Evolutionary conservation across 2,113 vertebrate species (phyloP).

Genomic region (Cryptotis parvus): DNA sequence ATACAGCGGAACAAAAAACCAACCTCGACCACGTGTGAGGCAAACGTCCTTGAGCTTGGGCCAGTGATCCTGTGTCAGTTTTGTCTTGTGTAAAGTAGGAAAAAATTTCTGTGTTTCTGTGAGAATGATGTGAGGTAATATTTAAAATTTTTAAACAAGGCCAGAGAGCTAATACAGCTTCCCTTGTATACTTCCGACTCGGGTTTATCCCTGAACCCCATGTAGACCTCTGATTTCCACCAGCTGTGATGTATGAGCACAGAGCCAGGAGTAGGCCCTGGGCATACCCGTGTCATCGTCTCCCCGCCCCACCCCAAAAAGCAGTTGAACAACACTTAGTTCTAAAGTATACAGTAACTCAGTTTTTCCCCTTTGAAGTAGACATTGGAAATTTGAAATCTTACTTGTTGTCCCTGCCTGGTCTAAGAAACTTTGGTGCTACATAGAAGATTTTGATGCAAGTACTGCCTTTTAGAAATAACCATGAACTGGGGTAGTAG

Average conservation of each 20-base stretch:
- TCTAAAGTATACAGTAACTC: neutral
- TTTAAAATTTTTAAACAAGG: neutral
- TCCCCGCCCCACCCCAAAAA: neutral
- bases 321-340: neutral
- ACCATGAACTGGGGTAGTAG: neutral
- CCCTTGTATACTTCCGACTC: too few species aligned
- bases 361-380: neutral
- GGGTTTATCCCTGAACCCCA: too few species aligned
- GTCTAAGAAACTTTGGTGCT: conserved; percentile 21
- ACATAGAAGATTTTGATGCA: neutral
- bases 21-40: too few species aligned
- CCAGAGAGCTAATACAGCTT: too few species aligned
- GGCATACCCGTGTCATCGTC: too few species aligned
- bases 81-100: neutral
- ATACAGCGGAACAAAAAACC: too few species aligned
- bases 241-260: too few species aligned
- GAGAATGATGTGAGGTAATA: neutral
- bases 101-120: neutral
- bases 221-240: too few species aligned
- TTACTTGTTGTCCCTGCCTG: neutral
- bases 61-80: neutral
- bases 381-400: neutral
- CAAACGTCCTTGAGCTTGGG: too few species aligned
- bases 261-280: too few species aligned
- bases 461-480: conserved; percentile 10